Evolutionary conservation across 2,888 invertebrate genomes (phyloP).

Genomic region (Elgonia sp.): DNA sequence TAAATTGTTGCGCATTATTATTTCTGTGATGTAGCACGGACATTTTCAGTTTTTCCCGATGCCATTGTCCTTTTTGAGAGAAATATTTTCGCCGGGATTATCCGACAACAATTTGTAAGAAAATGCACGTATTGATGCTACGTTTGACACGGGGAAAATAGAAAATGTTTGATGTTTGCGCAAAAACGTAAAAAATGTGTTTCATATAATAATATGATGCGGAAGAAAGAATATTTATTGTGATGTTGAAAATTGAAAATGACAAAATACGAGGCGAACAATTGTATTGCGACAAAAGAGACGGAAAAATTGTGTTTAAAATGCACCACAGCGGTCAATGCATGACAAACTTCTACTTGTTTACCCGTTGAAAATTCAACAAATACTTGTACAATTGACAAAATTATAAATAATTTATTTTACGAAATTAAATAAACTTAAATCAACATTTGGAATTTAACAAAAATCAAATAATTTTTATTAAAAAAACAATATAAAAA

Average conservation of each 20-base stretch:
- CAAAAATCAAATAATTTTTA: too few species aligned
- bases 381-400: too few species aligned
- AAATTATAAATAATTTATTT: too few species aligned
- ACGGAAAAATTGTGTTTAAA: too few species aligned
- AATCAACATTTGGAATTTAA: too few species aligned
- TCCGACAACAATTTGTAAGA: constrained; percentile 47
- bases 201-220: constrained; percentile 10
- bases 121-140: constrained; percentile 51
- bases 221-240: constrained; percentile 11
- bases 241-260: neutral
- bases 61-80: constrained; percentile 37
- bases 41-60: constrained; percentile 13
- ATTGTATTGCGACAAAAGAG: too few species aligned
- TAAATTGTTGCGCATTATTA: constrained; percentile 36
- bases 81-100: constrained; percentile 49
- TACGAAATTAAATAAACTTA: too few species aligned
- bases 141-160: constrained; percentile 43
- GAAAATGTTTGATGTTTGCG: constrained; percentile 29
- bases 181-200: neutral
- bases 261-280: neutral
- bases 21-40: constrained; percentile 6
- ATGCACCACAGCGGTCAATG: too few species aligned
- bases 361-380: too few species aligned
- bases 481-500: too few species aligned
- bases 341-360: too few species aligned